A percentile compares a stretch with the other conserved stretches of the same genome.
These are phyloP conservation scores for Lasius fuliginosus DNA, from an alignment of 2,888 invertebrate species.

Conservation along the genomic window DNA sequence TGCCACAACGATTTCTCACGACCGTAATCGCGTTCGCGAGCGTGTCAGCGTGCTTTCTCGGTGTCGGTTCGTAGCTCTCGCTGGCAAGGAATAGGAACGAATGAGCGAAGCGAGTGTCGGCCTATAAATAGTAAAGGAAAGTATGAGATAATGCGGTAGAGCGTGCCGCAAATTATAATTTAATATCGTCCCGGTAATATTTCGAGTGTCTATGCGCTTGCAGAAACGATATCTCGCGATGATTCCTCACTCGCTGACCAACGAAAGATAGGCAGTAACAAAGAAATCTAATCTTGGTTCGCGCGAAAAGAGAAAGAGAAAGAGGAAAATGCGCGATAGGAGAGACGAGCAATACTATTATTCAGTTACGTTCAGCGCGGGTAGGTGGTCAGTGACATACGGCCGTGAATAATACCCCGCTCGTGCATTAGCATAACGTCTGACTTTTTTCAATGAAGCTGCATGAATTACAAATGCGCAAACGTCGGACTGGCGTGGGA, in stretches of 20 bases:
- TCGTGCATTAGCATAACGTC: slow-evolving; percentile 81
- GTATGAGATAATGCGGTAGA: slow-evolving; percentile 77
- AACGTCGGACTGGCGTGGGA: slow-evolving; percentile 74
- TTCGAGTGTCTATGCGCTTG: slow-evolving; percentile 34
- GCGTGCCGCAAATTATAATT: slow-evolving; percentile 80
- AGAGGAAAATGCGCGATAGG: slow-evolving; percentile 17
- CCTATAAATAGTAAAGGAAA: slow-evolving; percentile 80
- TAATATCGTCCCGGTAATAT: slow-evolving; percentile 70
- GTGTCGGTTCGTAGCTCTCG: slow-evolving; percentile 68
- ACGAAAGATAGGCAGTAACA: neutral
- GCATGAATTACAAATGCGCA: slow-evolving; percentile 78
- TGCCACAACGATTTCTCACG: slow-evolving; percentile 48
- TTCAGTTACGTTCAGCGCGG: slow-evolving; percentile 72
- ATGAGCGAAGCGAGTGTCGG: slow-evolving; percentile 62
- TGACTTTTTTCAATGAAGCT: slow-evolving; percentile 75
- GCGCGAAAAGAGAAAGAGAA: neutral
- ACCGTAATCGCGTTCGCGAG: slow-evolving; percentile 39
- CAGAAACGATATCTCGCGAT: slow-evolving; percentile 25
- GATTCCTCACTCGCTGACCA: slow-evolving; percentile 30
- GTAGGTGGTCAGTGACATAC: slow-evolving; percentile 84
- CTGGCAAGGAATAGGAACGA: slow-evolving; percentile 67
- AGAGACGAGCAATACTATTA: slow-evolving; percentile 66
- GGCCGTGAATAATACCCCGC: slow-evolving; percentile 79
- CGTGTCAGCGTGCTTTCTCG: slow-evolving; percentile 36
- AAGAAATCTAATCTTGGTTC: neutral